Evolutionary conservation across 2,888 invertebrate species (phyloP).

Genomic region (Phorcus lineatus): DNA sequence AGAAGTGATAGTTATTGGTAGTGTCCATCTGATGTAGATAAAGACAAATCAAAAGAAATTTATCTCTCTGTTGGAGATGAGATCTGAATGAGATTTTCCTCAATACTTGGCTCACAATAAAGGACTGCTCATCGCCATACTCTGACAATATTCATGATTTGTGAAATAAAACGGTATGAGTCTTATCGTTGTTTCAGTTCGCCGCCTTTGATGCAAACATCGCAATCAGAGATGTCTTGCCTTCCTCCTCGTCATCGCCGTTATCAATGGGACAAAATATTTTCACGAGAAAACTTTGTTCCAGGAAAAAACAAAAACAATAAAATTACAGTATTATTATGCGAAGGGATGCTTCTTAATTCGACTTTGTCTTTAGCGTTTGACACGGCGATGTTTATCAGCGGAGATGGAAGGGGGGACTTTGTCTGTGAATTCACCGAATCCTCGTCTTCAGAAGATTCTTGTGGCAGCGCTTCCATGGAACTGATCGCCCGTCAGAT

Average conservation of each 20-base stretch:
- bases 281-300: slow-evolving; percentile 8
- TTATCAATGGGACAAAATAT: not conserved
- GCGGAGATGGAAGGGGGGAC: not conserved
- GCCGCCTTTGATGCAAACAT: too few relatives aligned
- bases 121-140: too few relatives aligned
- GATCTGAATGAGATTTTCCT: too few relatives aligned
- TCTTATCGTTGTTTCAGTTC: too few relatives aligned
- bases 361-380: slow-evolving; percentile 8
- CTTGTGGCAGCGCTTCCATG: not conserved
- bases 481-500: slow-evolving; percentile 8
- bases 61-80: too few relatives aligned
- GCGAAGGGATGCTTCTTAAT: slow-evolving; percentile 1
- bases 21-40: too few relatives aligned
- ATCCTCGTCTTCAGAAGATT: not conserved
- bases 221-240: too few relatives aligned
- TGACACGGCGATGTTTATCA: slow-evolving; percentile 5
- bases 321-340: not conserved
- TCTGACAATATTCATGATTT: too few relatives aligned
- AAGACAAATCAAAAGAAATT: too few relatives aligned
- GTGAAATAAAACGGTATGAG: too few relatives aligned
- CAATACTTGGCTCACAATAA: too few relatives aligned
- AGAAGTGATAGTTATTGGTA: too few relatives aligned
- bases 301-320: not conserved
- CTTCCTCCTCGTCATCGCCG: not conserved
- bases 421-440: not conserved